phyloP scores from a whole-genome alignment of 2,113 vertebrate genomes.

The Caretta caretta region DNA sequence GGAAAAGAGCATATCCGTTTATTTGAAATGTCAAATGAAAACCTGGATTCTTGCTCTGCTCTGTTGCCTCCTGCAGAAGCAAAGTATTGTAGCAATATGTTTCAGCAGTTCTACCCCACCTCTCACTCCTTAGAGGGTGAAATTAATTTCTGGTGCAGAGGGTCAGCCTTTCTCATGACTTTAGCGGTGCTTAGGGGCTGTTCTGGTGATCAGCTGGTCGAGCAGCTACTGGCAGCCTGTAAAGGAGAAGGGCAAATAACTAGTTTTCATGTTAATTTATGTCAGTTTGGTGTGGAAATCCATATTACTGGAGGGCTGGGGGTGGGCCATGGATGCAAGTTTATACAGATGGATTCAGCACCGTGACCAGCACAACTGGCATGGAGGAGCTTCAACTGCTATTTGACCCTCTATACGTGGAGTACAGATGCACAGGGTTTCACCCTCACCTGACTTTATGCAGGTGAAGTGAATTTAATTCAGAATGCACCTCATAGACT shows the following conservation, averaged over 20 bases:
- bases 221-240: background rate
- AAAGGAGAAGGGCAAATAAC: background rate
- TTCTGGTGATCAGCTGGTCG: background rate
- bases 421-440: too few species aligned
- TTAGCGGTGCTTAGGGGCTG: background rate
- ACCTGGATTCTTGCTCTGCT: background rate
- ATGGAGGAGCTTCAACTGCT: too few species aligned
- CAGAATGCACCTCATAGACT: too few species aligned
- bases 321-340: too few species aligned
- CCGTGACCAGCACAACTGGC: too few species aligned
- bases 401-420: too few species aligned
- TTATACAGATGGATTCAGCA: too few species aligned
- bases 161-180: background rate
- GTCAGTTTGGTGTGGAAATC: too few species aligned
- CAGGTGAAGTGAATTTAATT: too few species aligned
- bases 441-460: too few species aligned
- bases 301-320: too few species aligned
- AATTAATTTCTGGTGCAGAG: background rate
- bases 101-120: background rate
- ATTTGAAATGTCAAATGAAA: background rate
- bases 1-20: background rate
- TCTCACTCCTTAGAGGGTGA: accelerated
- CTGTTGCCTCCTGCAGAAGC: background rate
- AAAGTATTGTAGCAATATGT: background rate
- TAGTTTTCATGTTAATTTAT: background rate